Conservation (phyloP, 2,797 vertebrate genomes). For the Girardinus metallicus region DNA sequence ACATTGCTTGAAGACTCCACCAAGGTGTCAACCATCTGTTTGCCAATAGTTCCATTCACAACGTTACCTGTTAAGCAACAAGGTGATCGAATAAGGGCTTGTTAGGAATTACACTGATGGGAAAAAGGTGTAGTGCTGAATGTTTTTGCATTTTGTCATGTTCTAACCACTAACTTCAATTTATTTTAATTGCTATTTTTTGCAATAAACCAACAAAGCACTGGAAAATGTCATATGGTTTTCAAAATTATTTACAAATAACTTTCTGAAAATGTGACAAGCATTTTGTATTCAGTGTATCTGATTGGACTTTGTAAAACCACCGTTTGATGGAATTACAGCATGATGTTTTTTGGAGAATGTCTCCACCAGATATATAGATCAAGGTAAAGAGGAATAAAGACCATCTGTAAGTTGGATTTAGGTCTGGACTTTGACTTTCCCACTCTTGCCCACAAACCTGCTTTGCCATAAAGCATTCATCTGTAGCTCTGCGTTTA, state of each 20-base stretch:
- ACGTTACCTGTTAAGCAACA: slow-evolving; percentile 88
- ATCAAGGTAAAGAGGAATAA: neutral
- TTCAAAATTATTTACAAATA: neutral
- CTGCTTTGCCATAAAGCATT: neutral
- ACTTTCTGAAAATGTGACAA: neutral
- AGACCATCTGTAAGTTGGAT: neutral
- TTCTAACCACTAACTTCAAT: neutral
- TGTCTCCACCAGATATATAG: neutral
- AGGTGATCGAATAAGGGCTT: neutral
- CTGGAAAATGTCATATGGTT: neutral
- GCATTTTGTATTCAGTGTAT: neutral
- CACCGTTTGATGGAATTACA: neutral
- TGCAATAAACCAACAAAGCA: neutral
- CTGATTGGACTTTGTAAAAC: neutral
- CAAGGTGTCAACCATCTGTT: slow-evolving; percentile 99
- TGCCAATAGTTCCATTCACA: slow-evolving; percentile 98
- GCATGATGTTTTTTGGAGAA: neutral
- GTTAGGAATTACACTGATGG: slow-evolving; percentile 12
- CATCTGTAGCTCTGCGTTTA: neutral
- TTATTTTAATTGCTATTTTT: neutral
- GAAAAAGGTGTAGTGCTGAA: slow-evolving; percentile 1
- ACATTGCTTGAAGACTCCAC: slow-evolving; percentile 98
- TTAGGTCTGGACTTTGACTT: neutral
- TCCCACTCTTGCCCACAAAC: neutral
- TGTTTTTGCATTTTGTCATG: neutral